phyloP scores from a whole-genome alignment of 2,113 vertebrate species.

The Megaceryle torquata region DNA sequence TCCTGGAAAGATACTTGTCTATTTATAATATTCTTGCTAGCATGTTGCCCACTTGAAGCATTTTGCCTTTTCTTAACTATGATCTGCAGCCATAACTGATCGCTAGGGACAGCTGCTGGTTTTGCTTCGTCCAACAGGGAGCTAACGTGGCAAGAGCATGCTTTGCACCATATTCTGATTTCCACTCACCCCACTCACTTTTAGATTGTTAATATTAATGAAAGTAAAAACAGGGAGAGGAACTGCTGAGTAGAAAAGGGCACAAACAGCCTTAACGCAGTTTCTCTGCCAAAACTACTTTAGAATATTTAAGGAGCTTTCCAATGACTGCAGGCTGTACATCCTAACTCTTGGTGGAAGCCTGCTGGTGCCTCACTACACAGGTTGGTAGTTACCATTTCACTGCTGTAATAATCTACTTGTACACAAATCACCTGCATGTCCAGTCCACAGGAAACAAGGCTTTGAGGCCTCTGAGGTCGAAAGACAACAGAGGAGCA shows the following conservation, averaged over 20 bases:
- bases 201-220: background rate
- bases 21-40: background rate
- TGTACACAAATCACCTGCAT: constrained; percentile 88
- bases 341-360: background rate
- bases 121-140: background rate
- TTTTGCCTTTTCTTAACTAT: background rate
- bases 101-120: background rate
- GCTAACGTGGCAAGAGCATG: fast-evolving
- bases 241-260: background rate
- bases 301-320: background rate
- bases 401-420: background rate
- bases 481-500: constrained; percentile 92
- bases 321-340: background rate
- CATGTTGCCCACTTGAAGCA: background rate
- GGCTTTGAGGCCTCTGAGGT: constrained; percentile 88
- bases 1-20: background rate
- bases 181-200: background rate
- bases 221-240: background rate
- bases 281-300: background rate
- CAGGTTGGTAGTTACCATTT: background rate
- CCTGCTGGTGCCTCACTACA: background rate
- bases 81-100: background rate
- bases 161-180: background rate
- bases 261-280: background rate
- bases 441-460: constrained; percentile 93